Evolutionary conservation across 2,113 vertebrate genomes (phyloP).

Genomic region (Etia nguti): DNA sequence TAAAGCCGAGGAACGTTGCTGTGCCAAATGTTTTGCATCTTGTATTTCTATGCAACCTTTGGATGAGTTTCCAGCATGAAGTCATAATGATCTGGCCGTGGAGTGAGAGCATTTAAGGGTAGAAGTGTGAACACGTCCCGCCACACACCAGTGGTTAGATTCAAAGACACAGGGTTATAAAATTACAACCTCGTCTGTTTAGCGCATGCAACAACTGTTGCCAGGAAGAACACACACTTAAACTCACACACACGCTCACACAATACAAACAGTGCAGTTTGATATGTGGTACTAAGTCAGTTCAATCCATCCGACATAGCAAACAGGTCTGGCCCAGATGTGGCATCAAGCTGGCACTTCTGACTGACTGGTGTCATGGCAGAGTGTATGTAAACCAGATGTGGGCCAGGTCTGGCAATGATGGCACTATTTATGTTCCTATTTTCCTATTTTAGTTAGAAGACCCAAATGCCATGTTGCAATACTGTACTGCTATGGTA

Average conservation of each 20-base stretch:
- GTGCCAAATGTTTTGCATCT: conserved; percentile 19
- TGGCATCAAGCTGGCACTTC: too few species aligned
- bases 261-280: background rate
- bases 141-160: conserved; percentile 14
- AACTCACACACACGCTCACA: background rate
- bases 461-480: too few species aligned
- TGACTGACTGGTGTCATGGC: too few species aligned
- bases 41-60: background rate
- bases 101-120: conserved; percentile 1
- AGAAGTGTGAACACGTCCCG: conserved; percentile 34
- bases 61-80: conserved; percentile 12
- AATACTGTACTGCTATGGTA: too few species aligned
- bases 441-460: too few species aligned
- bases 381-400: too few species aligned
- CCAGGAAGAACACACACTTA: conserved; percentile 13
- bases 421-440: too few species aligned
- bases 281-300: background rate
- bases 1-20: background rate
- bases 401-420: too few species aligned
- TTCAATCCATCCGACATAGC: too few species aligned
- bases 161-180: conserved; percentile 8
- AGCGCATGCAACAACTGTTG: conserved; percentile 13
- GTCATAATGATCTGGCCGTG: conserved; percentile 28
- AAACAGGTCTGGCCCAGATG: too few species aligned
- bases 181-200: conserved; percentile 32